Conservation (phyloP, 1,140 invertebrate species). For the Charaxes varanes region DNA sequence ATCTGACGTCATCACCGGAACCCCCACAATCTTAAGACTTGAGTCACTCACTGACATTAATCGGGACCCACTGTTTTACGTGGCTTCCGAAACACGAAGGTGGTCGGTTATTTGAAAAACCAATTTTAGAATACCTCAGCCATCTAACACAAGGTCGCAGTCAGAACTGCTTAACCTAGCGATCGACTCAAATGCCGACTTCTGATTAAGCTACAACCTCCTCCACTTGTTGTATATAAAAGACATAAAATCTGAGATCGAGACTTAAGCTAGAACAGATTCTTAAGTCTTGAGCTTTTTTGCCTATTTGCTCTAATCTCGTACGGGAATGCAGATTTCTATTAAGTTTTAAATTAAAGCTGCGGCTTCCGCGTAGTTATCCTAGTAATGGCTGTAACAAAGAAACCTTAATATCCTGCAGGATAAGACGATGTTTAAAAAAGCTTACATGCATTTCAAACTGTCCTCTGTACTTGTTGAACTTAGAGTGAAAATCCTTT, state of each 20-base stretch:
- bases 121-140: no score
- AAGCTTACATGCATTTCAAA: conserved; percentile 22
- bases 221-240: no score
- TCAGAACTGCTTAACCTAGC: no score
- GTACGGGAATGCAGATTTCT: conserved; percentile 17
- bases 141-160: no score
- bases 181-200: no score
- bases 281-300: background rate
- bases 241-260: background rate
- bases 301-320: conserved; percentile 2
- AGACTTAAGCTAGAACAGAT: background rate
- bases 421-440: conserved; percentile 22
- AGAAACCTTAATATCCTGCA: conserved; percentile 20
- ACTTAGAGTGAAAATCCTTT: conserved; percentile 18
- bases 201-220: no score
- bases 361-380: conserved; percentile 11
- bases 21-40: no score
- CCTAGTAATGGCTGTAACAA: conserved; percentile 18
- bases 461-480: conserved; percentile 16
- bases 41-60: no score
- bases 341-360: conserved; percentile 25
- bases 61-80: no score
- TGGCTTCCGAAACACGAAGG: no score
- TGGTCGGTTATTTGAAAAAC: no score
- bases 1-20: no score